These are phyloP conservation scores for Chrosomus eos DNA, from an alignment of 2,797 vertebrate species.

Conservation along the genomic window DNA sequence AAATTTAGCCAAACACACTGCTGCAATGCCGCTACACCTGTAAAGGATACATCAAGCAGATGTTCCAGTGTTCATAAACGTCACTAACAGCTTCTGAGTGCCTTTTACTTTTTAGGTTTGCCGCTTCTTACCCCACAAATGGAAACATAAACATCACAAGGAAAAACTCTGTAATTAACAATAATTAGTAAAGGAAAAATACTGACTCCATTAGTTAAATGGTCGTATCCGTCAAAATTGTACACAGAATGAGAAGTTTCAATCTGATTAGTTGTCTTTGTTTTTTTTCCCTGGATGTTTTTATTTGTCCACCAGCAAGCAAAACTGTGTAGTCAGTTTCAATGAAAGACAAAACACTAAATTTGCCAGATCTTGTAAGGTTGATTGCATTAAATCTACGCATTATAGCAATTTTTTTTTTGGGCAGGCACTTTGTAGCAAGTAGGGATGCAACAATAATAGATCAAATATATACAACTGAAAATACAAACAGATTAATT, in stretches of 20 bases:
- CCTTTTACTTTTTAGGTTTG: neutral
- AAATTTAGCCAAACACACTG: neutral
- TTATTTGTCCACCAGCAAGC: neutral
- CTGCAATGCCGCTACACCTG: neutral
- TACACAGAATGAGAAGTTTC: neutral
- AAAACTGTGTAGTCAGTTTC: neutral
- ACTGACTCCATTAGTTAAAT: constrained; percentile 13
- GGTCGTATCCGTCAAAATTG: neutral
- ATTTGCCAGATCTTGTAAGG: neutral
- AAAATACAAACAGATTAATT: neutral
- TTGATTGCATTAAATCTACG: neutral
- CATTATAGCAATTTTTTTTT: neutral
- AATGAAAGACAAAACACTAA: neutral
- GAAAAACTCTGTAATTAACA: neutral
- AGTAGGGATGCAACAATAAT: neutral
- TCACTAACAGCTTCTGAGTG: neutral
- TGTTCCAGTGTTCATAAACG: neutral
- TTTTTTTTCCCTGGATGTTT: neutral
- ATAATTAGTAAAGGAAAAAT: constrained; percentile 5
- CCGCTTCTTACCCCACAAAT: neutral
- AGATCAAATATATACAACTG: neutral
- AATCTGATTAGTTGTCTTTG: constrained; percentile 1
- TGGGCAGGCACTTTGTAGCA: neutral
- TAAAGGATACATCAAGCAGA: constrained; percentile 7
- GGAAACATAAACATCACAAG: neutral